Conservation (phyloP, 2,113 vertebrate species). For the Forbesichthys agassizii region DNA sequence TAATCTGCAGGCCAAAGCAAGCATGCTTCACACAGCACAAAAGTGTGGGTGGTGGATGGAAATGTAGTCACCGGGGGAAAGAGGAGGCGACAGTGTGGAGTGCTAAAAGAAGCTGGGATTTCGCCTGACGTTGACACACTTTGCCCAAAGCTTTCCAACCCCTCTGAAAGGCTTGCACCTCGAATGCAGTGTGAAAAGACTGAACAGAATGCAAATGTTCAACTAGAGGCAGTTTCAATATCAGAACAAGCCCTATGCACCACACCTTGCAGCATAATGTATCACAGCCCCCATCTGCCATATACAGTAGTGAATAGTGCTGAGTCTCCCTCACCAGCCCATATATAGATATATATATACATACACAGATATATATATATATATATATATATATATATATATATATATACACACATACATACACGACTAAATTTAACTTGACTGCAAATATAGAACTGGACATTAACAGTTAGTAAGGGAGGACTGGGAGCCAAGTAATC, state of each 20-base stretch:
- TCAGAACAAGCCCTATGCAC: background rate
- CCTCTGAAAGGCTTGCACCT: background rate
- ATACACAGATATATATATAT: background rate
- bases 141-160: background rate
- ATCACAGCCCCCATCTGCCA: no score
- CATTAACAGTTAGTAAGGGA: constrained; percentile 16
- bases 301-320: no score
- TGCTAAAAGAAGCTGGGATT: constrained; percentile 18
- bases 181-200: background rate
- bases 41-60: constrained; percentile 12
- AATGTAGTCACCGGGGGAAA: background rate
- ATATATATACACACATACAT: background rate
- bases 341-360: background rate
- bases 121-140: constrained; percentile 1
- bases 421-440: background rate
- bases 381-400: background rate
- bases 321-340: no score
- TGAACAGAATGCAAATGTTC: background rate
- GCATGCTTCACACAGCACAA: background rate
- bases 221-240: background rate
- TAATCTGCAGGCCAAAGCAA: background rate
- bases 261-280: background rate
- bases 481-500: no score
- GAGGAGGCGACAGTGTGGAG: background rate
- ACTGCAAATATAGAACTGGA: background rate